Evolutionary conservation across 2,888 invertebrate species (phyloP).

Genomic region (Caenorhabditis sp.): DNA sequence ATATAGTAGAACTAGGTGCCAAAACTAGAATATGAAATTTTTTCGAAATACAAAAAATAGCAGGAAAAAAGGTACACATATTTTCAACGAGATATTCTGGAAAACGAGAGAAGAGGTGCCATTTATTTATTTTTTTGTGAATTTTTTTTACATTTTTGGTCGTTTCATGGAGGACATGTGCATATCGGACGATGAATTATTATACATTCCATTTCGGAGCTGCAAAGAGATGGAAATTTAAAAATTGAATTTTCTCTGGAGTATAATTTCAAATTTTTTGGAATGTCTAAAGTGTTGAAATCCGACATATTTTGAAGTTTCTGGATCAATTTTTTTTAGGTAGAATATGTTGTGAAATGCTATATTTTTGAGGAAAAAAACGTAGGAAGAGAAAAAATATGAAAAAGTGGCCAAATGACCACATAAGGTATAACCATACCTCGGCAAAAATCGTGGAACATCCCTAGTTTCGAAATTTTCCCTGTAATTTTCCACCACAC

Average conservation of each 20-base stretch:
- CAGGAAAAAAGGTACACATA: conserved; percentile 7
- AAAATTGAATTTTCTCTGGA: too few species aligned
- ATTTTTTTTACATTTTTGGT: conserved; percentile 39
- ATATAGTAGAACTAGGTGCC: too few species aligned
- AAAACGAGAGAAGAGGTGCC: background rate
- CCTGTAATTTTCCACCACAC: too few species aligned
- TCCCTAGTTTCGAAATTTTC: too few species aligned
- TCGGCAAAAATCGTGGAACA: too few species aligned
- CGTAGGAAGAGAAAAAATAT: too few species aligned
- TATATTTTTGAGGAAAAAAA: background rate
- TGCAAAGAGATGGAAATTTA: background rate
- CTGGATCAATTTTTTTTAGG: too few species aligned
- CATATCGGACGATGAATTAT: too few species aligned
- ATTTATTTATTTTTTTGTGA: background rate
- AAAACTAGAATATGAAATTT: background rate
- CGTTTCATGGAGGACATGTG: conserved; percentile 19
- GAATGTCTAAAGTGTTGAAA: background rate
- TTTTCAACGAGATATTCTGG: conserved; percentile 4
- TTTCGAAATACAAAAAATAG: background rate
- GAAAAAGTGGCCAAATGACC: too few species aligned
- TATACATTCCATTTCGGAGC: conserved; percentile 41
- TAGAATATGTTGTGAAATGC: background rate
- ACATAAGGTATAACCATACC: too few species aligned
- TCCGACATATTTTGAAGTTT: background rate
- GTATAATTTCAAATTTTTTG: too few species aligned